These are phyloP conservation scores for Plutomurus gul DNA, from an alignment of 1,140 invertebrate species.

Conservation along the genomic window DNA sequence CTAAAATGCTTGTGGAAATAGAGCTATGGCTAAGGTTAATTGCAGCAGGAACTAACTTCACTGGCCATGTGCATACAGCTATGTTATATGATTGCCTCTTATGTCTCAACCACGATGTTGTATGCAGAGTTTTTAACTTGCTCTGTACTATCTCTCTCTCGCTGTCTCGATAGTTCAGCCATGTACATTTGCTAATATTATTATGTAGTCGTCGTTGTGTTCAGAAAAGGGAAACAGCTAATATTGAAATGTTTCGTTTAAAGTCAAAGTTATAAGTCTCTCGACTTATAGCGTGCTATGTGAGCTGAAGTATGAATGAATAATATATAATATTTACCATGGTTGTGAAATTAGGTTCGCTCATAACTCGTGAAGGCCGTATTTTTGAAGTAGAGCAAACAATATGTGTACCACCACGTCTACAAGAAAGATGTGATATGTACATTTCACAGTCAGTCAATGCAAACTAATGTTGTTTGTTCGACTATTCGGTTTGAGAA, in stretches of 20 bases:
- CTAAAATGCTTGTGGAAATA: constrained; percentile 18
- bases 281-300: constrained; percentile 9
- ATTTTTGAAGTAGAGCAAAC: constrained; percentile 40
- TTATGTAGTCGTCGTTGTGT: too few species aligned
- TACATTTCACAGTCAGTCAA: background rate
- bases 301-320: constrained; percentile 15
- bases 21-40: constrained; percentile 18
- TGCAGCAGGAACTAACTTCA: constrained; percentile 12
- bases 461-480: background rate
- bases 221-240: background rate
- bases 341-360: constrained; percentile 45
- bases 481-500: background rate
- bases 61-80: background rate
- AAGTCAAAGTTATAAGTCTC: background rate
- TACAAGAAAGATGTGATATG: constrained; percentile 20
- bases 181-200: too few species aligned
- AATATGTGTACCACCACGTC: background rate
- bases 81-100: too few species aligned
- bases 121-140: too few species aligned
- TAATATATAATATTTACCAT: constrained; percentile 31
- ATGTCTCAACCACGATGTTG: too few species aligned
- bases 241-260: constrained; percentile 26
- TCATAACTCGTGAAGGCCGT: constrained; percentile 36
- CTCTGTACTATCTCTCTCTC: too few species aligned
- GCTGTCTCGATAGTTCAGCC: too few species aligned